phyloP scores from a whole-genome alignment of 2,888 invertebrate genomes.

The Ecdyonurus torrentis region DNA sequence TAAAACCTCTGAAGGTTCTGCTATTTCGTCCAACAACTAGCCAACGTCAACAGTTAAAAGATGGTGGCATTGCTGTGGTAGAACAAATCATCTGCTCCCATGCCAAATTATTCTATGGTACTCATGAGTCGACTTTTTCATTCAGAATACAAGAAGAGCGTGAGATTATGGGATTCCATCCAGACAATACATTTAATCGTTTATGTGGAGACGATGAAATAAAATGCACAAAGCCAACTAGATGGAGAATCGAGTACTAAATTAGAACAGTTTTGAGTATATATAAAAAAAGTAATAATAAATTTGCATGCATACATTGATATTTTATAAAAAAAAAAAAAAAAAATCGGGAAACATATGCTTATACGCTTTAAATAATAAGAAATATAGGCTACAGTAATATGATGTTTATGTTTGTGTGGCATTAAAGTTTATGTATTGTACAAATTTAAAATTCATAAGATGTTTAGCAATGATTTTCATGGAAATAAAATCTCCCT shows the following conservation, averaged over 20 bases:
- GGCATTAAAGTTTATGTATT: too few relatives aligned
- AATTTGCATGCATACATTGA: too few relatives aligned
- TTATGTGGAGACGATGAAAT: constrained; percentile 49
- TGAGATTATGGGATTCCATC: constrained; percentile 78
- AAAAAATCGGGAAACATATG: too few relatives aligned
- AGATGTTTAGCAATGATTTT: too few relatives aligned
- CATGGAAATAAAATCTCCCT: too few relatives aligned
- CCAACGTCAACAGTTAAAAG: constrained; percentile 34
- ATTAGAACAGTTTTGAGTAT: too few relatives aligned
- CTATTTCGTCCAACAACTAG: constrained; percentile 29
- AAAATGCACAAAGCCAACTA: constrained; percentile 54
- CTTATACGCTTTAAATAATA: too few relatives aligned
- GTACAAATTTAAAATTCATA: too few relatives aligned
- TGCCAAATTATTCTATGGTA: constrained; percentile 76
- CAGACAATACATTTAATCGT: constrained; percentile 71
- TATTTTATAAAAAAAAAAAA: too few relatives aligned
- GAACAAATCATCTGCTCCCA: constrained; percentile 92
- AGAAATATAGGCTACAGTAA: too few relatives aligned
- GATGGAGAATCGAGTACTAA: constrained; percentile 54
- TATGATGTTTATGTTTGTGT: too few relatives aligned
- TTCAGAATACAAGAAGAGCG: constrained; percentile 95
- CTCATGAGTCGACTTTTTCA: constrained; percentile 88
- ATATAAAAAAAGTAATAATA: too few relatives aligned
- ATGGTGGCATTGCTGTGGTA: constrained; percentile 80
- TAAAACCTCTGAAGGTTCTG: constrained; percentile 18